Evolutionary conservation across 2,113 vertebrate species (phyloP), one percentile per base, ranked within the genome.

Genomic region (Dendropsophus ebraccatus): DNA sequence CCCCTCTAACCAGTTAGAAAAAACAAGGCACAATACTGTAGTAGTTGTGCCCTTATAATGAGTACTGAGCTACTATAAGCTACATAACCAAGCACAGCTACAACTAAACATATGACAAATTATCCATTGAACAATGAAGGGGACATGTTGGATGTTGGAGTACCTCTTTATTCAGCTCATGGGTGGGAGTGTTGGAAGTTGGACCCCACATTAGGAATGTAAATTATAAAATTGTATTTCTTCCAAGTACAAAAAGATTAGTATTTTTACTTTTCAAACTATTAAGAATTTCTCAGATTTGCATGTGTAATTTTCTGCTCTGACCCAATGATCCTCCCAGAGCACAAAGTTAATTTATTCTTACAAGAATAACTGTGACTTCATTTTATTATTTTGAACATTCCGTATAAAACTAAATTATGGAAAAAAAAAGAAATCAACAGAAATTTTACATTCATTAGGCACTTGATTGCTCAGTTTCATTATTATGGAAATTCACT

Each of bases 401-500:
- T 86, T 81, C 37, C 50, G 52, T 47, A 86, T 81, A 86, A 81
- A 81, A 81, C 50, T 72, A 81, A 81, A 86, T 86, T 81, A 73
- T 72, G 30, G 77, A 10, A 50, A 72, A 72, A 85, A 80, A 80
- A 78, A 65, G 49, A 86, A 86, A 86, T 74, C 84, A 86, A 73
- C 84, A 73, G 52, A 81, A 86, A 86, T 81, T 72, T 86, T 86
- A 86, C 77, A 86, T 86, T 86, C 84, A 86, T 86, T 86, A 86
- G 67, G 77, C 77, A 86, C n/a, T 81, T 86, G 84, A 86, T 86
- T 86, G 84, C 84, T 86, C 67, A 47, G 77, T 81, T 86, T 86
- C 84, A 86, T 86, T 86, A 86, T 86, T 86, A 86, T 86, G 84
- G 77, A 81, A 86, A 86, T 86, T 62, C 84, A 62, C 8, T 60